Evolutionary conservation across 2,888 invertebrate species (phyloP).

Genomic region (Stenotaenia linearis): DNA sequence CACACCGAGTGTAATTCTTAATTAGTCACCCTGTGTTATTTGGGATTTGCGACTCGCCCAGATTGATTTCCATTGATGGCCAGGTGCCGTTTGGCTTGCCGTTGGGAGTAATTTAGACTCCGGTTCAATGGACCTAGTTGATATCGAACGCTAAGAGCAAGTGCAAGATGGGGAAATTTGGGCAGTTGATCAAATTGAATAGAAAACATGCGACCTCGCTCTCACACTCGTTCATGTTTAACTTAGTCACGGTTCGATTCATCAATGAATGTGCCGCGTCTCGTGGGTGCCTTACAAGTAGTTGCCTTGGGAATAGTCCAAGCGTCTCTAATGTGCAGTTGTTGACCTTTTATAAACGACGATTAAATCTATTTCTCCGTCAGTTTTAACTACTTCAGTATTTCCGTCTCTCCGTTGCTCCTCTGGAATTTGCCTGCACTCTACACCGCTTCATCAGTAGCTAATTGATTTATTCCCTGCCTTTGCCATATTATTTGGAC

Average conservation of each 20-base stretch:
- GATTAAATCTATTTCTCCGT: not conserved
- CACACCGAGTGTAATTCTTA: not conserved
- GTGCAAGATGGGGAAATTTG: not conserved
- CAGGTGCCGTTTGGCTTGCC: slow-evolving; percentile 15
- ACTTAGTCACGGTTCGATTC: not conserved
- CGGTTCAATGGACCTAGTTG: slow-evolving; percentile 5
- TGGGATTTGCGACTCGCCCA: slow-evolving; percentile 4
- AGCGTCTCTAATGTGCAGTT: not conserved
- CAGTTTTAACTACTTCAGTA: not conserved
- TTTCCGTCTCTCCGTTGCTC: not conserved
- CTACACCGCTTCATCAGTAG: not conserved
- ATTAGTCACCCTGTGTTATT: not conserved
- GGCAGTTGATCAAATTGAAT: slow-evolving; percentile 19
- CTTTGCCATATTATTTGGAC: not conserved
- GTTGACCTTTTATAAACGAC: not conserved
- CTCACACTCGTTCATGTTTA: not conserved
- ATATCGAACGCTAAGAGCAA: not conserved
- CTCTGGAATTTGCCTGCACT: not conserved
- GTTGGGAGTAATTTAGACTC: not conserved
- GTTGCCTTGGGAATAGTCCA: not conserved
- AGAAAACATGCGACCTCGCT: not conserved
- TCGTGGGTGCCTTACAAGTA: not conserved
- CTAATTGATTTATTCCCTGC: not conserved
- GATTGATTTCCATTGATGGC: slow-evolving; percentile 19
- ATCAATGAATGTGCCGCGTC: not conserved